phyloP scores from a whole-genome alignment of 2,113 vertebrate species.

The Ictalurus punctatus region DNA sequence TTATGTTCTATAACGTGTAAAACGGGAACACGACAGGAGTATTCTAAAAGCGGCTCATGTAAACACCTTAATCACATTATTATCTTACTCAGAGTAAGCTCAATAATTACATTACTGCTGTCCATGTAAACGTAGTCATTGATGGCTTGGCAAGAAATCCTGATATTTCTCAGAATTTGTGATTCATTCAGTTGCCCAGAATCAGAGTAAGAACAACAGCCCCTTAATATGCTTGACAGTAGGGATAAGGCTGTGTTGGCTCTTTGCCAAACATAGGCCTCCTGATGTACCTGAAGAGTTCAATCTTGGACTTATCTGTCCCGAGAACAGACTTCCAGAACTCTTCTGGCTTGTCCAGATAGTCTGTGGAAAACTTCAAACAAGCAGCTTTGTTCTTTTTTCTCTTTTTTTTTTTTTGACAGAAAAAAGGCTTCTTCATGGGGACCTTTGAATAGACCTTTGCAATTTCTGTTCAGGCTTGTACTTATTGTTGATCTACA shows the following conservation, averaged over 20 bases:
- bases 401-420: background rate
- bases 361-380: constrained; percentile 6
- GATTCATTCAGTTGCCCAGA: background rate
- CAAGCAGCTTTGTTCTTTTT: background rate
- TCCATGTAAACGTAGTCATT: no score
- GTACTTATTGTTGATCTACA: background rate
- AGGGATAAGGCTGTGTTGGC: background rate
- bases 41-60: no score
- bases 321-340: background rate
- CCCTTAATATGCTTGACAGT: background rate
- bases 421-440: background rate
- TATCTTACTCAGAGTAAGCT: no score
- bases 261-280: background rate
- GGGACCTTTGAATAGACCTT: background rate
- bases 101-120: no score
- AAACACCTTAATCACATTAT: no score
- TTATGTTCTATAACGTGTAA: no score
- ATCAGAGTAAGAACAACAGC: background rate
- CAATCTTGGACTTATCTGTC: background rate
- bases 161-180: background rate
- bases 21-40: no score
- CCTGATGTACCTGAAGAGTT: background rate
- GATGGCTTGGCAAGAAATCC: no score
- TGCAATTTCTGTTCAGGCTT: background rate
- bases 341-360: background rate